phyloP scores from a whole-genome alignment of 1,140 invertebrate species.

The Bradysia coprophila region DNA sequence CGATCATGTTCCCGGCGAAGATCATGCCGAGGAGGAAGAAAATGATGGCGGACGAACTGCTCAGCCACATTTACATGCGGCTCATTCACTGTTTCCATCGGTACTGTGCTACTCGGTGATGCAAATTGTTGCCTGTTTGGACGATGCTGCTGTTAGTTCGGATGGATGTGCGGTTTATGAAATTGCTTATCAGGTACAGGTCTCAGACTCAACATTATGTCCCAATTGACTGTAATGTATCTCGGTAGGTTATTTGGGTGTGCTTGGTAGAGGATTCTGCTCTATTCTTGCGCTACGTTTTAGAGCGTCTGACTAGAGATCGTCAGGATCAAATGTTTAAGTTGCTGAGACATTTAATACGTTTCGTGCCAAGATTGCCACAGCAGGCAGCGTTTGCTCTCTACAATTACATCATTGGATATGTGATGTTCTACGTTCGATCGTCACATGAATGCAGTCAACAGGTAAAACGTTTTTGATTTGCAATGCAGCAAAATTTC shows the following conservation, averaged over 20 bases:
- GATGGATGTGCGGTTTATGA: conserved; percentile 85
- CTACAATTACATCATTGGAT: conserved; percentile 98
- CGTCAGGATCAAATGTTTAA: conserved; percentile 94
- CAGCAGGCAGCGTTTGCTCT: conserved; percentile 97
- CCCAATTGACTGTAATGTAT: neutral
- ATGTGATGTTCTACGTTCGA: conserved; percentile 97
- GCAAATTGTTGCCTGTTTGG: conserved; percentile 83
- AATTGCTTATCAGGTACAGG: conserved; percentile 61
- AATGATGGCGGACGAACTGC: conserved; percentile 45
- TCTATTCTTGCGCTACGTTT: conserved; percentile 84
- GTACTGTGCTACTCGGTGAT: conserved; percentile 88
- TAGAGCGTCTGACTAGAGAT: conserved; percentile 89
- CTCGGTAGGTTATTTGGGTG: conserved; percentile 75
- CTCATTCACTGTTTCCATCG: conserved; percentile 91
- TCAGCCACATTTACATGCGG: conserved; percentile 56
- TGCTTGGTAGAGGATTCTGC: conserved; percentile 96
- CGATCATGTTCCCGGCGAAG: conserved; percentile 63
- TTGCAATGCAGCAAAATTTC: neutral
- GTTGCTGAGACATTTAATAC: conserved; percentile 74
- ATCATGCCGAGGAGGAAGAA: conserved; percentile 73
- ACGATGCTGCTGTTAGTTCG: conserved; percentile 88
- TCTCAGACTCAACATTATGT: neutral
- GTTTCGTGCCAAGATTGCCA: conserved; percentile 83
- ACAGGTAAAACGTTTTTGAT: conserved; percentile 27
- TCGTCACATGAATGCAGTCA: conserved; percentile 87